Evolutionary conservation across 2,113 vertebrate genomes (phyloP).

Genomic region (Orycteropus afer): DNA sequence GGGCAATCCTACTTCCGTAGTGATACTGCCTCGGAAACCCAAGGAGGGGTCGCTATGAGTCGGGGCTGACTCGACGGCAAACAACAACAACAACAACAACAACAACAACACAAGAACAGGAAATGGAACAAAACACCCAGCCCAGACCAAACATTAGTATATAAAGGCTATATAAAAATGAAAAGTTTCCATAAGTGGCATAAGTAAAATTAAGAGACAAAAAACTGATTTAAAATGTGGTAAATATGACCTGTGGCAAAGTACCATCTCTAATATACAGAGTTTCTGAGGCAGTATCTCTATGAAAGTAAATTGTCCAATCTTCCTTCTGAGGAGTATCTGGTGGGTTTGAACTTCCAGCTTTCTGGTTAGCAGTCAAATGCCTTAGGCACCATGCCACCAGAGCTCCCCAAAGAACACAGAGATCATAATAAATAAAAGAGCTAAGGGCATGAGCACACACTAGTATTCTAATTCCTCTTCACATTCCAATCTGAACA

Average conservation of each 20-base stretch:
- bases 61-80: too few species aligned
- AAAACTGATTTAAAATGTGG: background rate
- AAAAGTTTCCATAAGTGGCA: background rate
- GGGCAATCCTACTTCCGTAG: too few species aligned
- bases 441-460: background rate
- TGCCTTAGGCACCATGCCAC: too few species aligned
- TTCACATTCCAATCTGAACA: background rate
- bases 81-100: too few species aligned
- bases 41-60: too few species aligned
- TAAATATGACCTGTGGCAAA: background rate
- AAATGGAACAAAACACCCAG: background rate
- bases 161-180: background rate
- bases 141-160: background rate
- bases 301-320: too few species aligned
- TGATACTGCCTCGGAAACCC: too few species aligned
- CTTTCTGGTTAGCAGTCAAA: too few species aligned
- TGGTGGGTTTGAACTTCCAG: too few species aligned
- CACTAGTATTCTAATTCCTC: background rate
- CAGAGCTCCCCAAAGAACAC: too few species aligned
- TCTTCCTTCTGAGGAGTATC: too few species aligned
- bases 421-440: conserved; percentile 20
- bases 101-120: background rate
- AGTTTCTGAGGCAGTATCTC: too few species aligned
- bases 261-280: conserved; percentile 2
- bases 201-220: conserved; percentile 4